Evolutionary conservation across 2,888 invertebrate species (phyloP).

Genomic region (Pyrochroa serraticornis): DNA sequence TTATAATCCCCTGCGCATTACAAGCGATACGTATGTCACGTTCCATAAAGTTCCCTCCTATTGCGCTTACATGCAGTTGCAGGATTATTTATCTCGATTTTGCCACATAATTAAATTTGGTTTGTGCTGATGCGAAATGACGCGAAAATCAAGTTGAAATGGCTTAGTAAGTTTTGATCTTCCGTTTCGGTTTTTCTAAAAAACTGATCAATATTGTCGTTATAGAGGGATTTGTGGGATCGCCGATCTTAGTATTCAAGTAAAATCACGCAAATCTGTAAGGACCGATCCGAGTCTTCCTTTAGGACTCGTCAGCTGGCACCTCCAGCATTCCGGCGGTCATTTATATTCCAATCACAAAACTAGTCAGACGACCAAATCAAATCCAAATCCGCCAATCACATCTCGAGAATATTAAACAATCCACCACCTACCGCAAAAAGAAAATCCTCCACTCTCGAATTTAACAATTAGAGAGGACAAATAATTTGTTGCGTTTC

Average conservation of each 20-base stretch:
- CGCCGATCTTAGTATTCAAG: background rate
- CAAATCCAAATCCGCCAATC: slow-evolving; percentile 53
- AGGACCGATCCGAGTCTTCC: background rate
- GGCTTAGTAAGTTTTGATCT: background rate
- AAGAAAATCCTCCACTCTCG: slow-evolving; percentile 3
- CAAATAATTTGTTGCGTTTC: background rate
- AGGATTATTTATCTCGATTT: slow-evolving; percentile 7
- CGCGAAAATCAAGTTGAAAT: background rate
- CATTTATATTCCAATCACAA: slow-evolving; percentile 52
- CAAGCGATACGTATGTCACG: slow-evolving; percentile 11
- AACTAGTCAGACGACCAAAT: slow-evolving; percentile 52
- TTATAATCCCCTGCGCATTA: slow-evolving; percentile 12
- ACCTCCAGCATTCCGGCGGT: slow-evolving; percentile 9
- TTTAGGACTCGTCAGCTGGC: background rate
- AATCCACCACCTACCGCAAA: slow-evolving; percentile 30
- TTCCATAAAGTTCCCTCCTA: slow-evolving; percentile 3
- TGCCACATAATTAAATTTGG: slow-evolving; percentile 2
- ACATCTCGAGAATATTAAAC: slow-evolving; percentile 47
- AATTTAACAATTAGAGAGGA: slow-evolving; percentile 3
- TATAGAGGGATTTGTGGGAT: background rate
- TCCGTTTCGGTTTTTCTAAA: background rate
- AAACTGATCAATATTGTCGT: no score
- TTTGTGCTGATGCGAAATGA: background rate
- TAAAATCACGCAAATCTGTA: background rate
- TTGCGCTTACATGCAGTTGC: slow-evolving; percentile 2